Base-by-base conservation (phyloP, 2,113 vertebrate species). In the Muntiacus muntjak region DNA sequence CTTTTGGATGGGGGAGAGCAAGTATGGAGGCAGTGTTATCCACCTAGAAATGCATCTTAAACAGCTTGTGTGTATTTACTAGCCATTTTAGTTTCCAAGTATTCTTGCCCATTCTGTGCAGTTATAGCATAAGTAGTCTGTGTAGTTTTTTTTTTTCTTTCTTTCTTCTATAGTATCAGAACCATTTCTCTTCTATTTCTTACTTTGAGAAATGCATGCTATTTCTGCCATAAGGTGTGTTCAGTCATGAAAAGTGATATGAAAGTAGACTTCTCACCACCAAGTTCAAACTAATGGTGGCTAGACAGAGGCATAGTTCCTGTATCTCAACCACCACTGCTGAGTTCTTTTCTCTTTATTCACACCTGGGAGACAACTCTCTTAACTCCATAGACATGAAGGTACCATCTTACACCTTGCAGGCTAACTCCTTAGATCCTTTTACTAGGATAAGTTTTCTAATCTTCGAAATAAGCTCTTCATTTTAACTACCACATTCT, bases 1-100 rank as follows among this genome's bases (percentile, higher is more conserved):
- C 0, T 83, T 83, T 54, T 36, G 4, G 5, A 4, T 0, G 1
- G n/a, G 12, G 0, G 8, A 10, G 43, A n/a, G 11, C 40, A 50
- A 13, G 3, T 26, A 71, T 21, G 14, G 26, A n/a, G 50, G 1
- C 1, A 12, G 0, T 43, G 4, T 55, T 40, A 26, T 25, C 3
- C 30, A 40, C 40, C 4, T 26, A 26, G 9, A 79, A 93, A 8
- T 82, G 2, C 3, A n/a, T 76, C 86, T 67, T 76, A 30, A 13
- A 87, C 5, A 58, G 4, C 26, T 43, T 71, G 2, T 45, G 19
- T 54, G 6, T 82, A 10, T 94, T 91, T 83, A 36, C 52, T 88
- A 40, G 36, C 4, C 28, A 57, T 45, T 55, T 57, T 76, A 81
- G 3, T 71, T 89, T 87, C 58, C 57, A 26, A 82, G 4, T 60